Evolutionary conservation across 2,888 invertebrate genomes (phyloP).

Genomic region (Apotomis betuletana): DNA sequence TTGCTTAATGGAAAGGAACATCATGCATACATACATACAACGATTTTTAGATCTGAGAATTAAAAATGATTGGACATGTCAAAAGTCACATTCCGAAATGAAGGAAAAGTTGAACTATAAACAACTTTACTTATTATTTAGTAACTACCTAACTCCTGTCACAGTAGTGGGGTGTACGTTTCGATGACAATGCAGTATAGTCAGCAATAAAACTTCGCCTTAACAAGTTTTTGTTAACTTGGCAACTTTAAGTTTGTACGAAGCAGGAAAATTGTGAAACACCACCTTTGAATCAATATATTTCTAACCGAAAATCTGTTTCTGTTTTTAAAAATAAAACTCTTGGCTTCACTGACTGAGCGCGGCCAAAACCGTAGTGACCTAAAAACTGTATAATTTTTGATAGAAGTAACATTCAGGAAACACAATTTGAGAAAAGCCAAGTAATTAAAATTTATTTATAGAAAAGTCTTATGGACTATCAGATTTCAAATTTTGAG

Average conservation of each 20-base stretch:
- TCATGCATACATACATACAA: background rate
- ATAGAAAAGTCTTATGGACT: too few relatives aligned
- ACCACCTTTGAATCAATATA: background rate
- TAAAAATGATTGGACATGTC: background rate
- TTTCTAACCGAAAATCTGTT: background rate
- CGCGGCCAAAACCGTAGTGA: too few relatives aligned
- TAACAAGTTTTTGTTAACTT: constrained; percentile 18
- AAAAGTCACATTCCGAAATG: background rate
- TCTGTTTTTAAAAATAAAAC: background rate
- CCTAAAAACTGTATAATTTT: too few relatives aligned
- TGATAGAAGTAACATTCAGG: too few relatives aligned
- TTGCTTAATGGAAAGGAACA: background rate
- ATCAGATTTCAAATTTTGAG: too few relatives aligned
- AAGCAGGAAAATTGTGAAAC: background rate
- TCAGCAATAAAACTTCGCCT: constrained; percentile 14
- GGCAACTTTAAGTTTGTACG: constrained; percentile 17
- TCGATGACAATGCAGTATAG: constrained; percentile 25
- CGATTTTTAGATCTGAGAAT: background rate
- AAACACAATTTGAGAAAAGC: too few relatives aligned
- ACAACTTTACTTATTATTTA: background rate
- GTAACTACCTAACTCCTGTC: constrained; percentile 4
- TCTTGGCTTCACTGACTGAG: too few relatives aligned
- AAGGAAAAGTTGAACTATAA: background rate
- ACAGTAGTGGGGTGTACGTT: constrained; percentile 10
- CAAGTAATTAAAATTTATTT: too few relatives aligned